These are phyloP conservation scores for Dinomys branickii DNA, from an alignment of 2,113 vertebrate species.

Conservation along the genomic window DNA sequence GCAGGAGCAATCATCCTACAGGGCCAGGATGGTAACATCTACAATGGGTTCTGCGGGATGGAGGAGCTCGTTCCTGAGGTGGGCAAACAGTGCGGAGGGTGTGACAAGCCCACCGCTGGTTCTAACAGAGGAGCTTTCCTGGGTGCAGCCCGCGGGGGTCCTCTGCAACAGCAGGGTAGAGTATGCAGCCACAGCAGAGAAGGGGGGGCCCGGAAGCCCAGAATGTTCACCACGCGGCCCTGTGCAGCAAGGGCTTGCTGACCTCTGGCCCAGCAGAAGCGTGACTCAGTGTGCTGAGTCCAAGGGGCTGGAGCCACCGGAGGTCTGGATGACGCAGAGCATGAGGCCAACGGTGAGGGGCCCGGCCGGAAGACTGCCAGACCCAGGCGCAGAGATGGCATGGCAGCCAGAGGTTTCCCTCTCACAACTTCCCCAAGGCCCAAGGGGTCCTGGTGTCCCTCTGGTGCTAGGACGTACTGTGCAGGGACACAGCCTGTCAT, in stretches of 20 bases:
- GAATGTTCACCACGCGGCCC: not conserved
- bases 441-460: no score
- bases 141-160: not conserved
- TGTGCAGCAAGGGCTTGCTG: not conserved
- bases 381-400: no score
- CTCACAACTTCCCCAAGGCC: no score
- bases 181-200: accelerated
- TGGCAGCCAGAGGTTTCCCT: no score
- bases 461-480: no score
- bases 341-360: no score
- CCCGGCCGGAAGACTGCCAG: no score
- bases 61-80: not conserved
- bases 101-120: not conserved
- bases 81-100: not conserved
- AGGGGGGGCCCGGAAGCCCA: accelerated
- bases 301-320: not conserved
- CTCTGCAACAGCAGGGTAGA: no score
- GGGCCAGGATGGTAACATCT: not conserved
- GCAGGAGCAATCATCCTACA: not conserved
- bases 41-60: not conserved
- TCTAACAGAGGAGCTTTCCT: not conserved
- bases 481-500: no score
- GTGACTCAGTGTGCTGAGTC: not conserved
- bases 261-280: not conserved
- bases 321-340: not conserved